These are phyloP conservation scores for Drosophila albomicans DNA, from an alignment of 1,140 invertebrate species.

Conservation along the genomic window DNA sequence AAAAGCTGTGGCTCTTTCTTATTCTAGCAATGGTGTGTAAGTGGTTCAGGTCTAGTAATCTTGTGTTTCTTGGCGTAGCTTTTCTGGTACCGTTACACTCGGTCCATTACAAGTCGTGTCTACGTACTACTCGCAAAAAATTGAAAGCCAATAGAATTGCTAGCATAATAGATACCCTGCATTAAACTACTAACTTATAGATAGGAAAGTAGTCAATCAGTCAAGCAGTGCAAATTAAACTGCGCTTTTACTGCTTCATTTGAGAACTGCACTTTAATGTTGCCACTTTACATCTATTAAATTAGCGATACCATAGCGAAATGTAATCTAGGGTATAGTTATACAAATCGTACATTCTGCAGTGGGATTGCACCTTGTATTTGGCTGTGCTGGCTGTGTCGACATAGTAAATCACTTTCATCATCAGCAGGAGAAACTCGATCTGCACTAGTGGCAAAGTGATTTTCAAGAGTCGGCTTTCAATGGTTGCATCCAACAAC, in stretches of 20 bases:
- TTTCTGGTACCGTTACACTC: slow-evolving; percentile 35
- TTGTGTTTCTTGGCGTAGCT: slow-evolving; percentile 57
- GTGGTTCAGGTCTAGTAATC: slow-evolving; percentile 73
- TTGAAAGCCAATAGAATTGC: background rate
- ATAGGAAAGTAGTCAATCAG: background rate
- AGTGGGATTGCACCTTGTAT: slow-evolving; percentile 46
- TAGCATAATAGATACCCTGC: background rate
- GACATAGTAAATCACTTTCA: slow-evolving; percentile 75
- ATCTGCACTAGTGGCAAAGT: slow-evolving; percentile 33
- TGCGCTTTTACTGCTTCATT: background rate
- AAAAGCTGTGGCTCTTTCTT: slow-evolving; percentile 30
- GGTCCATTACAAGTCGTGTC: slow-evolving; percentile 29
- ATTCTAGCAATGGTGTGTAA: slow-evolving; percentile 34
- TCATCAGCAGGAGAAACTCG: slow-evolving; percentile 56
- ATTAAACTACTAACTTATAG: background rate
- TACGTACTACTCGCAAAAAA: slow-evolving; percentile 4
- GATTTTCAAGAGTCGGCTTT: slow-evolving; percentile 31
- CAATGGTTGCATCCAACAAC: slow-evolving; percentile 17
- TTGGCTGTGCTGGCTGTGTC: slow-evolving; percentile 12
- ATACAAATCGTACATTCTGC: slow-evolving; percentile 23
- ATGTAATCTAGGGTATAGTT: slow-evolving; percentile 3
- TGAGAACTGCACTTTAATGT: background rate
- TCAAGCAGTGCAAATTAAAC: background rate
- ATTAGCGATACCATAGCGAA: background rate
- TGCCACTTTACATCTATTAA: background rate